These are phyloP conservation scores for Suncus etruscus DNA, from an alignment of 2,113 vertebrate genomes.

Conservation along the genomic window DNA sequence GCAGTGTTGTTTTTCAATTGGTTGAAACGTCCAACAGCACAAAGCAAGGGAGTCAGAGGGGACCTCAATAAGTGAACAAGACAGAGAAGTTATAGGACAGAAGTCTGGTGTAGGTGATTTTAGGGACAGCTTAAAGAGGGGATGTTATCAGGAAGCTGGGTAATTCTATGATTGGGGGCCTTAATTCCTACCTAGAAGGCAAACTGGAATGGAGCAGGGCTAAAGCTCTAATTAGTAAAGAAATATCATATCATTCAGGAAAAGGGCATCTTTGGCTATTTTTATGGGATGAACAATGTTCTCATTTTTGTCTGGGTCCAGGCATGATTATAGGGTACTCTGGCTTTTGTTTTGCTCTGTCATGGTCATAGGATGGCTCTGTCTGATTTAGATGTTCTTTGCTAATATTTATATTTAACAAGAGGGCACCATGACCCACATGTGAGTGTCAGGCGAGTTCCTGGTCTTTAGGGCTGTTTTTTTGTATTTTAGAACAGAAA, in stretches of 20 bases:
- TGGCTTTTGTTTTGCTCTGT: conserved; percentile 34
- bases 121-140: neutral
- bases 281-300: neutral
- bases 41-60: accelerated
- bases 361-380: neutral
- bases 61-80: neutral
- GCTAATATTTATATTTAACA: neutral
- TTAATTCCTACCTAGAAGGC: conserved; percentile 42
- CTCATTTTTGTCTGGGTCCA: conserved; percentile 62
- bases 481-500: neutral
- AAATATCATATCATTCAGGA: neutral
- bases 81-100: neutral
- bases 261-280: conserved; percentile 37
- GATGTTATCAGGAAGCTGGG: conserved; percentile 18
- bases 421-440: neutral
- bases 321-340: conserved; percentile 30
- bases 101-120: neutral
- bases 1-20: neutral
- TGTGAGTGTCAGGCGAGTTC: neutral
- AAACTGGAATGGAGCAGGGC: neutral
- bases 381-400: neutral
- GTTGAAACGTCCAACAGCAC: neutral
- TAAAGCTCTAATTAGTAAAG: conserved; percentile 36
- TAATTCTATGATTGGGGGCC: neutral
- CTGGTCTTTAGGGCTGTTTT: neutral